Percentiles rank a stretch among this genome's conserved stretches.
These are phyloP conservation scores for Acromyrmex echinatior DNA, from an alignment of 1,140 invertebrate genomes.

Conservation along the genomic window DNA sequence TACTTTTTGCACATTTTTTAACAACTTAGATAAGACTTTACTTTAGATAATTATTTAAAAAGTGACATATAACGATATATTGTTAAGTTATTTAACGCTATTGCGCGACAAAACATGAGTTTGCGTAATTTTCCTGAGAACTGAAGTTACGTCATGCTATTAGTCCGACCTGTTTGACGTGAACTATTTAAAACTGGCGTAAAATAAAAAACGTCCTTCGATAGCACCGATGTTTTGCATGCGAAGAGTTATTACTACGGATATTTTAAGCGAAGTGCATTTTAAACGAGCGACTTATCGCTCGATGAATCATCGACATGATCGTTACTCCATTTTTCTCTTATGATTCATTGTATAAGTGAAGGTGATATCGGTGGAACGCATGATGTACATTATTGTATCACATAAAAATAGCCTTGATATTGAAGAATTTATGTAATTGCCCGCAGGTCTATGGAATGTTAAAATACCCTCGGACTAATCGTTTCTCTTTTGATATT, in stretches of 20 bases:
- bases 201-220: conserved; percentile 14
- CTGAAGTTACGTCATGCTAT: not conserved
- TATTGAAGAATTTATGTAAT: conserved; percentile 26
- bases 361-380: conserved; percentile 35
- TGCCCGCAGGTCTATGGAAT: not conserved
- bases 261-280: conserved; percentile 38
- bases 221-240: conserved; percentile 8
- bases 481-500: not conserved
- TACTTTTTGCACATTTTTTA: not conserved
- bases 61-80: not conserved
- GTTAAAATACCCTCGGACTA: not conserved
- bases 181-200: not conserved
- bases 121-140: not conserved
- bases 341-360: conserved; percentile 38
- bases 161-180: not conserved
- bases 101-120: not conserved
- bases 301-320: conserved; percentile 46
- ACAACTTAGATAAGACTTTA: not conserved
- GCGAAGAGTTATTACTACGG: conserved; percentile 26
- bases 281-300: conserved; percentile 58
- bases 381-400: conserved; percentile 30
- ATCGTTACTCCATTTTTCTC: conserved; percentile 51
- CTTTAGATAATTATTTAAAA: not conserved
- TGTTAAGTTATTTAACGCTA: conserved; percentile 4
- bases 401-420: conserved; percentile 32